Evolutionary conservation across 2,113 vertebrate species (phyloP).

Genomic region (Equus quagga): DNA sequence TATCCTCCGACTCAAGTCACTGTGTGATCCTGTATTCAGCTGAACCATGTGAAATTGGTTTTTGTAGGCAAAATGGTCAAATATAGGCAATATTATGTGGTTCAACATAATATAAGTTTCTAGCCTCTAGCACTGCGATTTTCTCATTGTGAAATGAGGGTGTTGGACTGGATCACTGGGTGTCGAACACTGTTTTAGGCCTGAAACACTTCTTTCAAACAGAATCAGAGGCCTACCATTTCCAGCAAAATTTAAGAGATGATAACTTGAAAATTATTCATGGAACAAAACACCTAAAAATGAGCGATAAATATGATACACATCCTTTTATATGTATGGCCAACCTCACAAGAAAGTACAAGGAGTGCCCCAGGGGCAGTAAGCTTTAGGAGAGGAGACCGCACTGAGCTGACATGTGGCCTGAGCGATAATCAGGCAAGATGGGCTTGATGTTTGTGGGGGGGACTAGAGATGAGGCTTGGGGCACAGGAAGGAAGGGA

Average conservation of each 20-base stretch:
- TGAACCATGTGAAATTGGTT: background rate
- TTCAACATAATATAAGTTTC: background rate
- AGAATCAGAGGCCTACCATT: background rate
- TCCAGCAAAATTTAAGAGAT: background rate
- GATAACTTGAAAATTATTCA: background rate
- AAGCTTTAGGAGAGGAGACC: background rate
- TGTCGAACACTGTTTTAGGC: background rate
- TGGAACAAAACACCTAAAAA: background rate
- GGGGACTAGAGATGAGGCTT: background rate
- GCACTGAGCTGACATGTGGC: fast-evolving
- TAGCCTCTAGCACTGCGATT: background rate
- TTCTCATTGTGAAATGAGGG: background rate
- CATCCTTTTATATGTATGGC: no score
- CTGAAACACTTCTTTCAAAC: background rate
- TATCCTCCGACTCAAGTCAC: background rate
- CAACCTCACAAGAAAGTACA: background rate
- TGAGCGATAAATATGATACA: background rate
- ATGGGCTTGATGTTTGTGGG: no score
- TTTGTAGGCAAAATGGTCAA: background rate
- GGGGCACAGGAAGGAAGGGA: background rate
- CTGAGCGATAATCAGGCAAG: background rate
- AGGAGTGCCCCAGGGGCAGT: no score
- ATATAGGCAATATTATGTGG: no score
- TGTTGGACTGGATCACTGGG: background rate
- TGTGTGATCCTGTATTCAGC: background rate